Percentiles rank a stretch among this genome's conserved stretches.
These are phyloP conservation scores for Eupsilia transversa DNA, from an alignment of 2,888 invertebrate genomes.

Conservation along the genomic window DNA sequence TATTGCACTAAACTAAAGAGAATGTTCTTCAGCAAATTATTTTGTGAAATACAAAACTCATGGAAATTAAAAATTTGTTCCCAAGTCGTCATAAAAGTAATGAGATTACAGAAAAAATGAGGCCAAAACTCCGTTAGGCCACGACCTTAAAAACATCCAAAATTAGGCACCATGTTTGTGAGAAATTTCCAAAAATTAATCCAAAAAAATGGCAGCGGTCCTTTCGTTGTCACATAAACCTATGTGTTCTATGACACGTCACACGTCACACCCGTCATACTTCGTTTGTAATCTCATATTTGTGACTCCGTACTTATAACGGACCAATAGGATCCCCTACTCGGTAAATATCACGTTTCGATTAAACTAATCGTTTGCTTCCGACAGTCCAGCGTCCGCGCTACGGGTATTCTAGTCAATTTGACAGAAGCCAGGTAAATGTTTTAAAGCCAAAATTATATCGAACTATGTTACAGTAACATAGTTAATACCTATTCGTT, in stretches of 20 bases:
- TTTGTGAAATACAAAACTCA: constrained; percentile 22
- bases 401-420: constrained; percentile 47
- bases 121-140: constrained; percentile 53
- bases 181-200: constrained; percentile 67
- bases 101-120: constrained; percentile 42
- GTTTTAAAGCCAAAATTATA: constrained; percentile 60
- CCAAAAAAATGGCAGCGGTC: constrained; percentile 75
- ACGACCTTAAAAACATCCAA: constrained; percentile 70
- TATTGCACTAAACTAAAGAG: constrained; percentile 46
- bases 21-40: constrained; percentile 23
- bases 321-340: constrained; percentile 68
- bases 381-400: constrained; percentile 56
- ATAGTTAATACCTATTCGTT: constrained; percentile 41
- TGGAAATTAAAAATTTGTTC: constrained; percentile 1
- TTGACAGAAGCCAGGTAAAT: constrained; percentile 50
- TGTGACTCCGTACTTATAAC: constrained; percentile 62
- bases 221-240: constrained; percentile 76
- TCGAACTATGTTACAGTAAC: constrained; percentile 43
- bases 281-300: constrained; percentile 63
- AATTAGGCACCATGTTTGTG: constrained; percentile 80
- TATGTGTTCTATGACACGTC: constrained; percentile 63
- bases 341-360: constrained; percentile 69
- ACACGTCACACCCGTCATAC: constrained; percentile 57
- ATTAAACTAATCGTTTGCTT: constrained; percentile 63
- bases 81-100: constrained; percentile 27